These are phyloP conservation scores for Epicauta chinensis DNA, from an alignment of 1,140 invertebrate genomes.

Conservation along the genomic window DNA sequence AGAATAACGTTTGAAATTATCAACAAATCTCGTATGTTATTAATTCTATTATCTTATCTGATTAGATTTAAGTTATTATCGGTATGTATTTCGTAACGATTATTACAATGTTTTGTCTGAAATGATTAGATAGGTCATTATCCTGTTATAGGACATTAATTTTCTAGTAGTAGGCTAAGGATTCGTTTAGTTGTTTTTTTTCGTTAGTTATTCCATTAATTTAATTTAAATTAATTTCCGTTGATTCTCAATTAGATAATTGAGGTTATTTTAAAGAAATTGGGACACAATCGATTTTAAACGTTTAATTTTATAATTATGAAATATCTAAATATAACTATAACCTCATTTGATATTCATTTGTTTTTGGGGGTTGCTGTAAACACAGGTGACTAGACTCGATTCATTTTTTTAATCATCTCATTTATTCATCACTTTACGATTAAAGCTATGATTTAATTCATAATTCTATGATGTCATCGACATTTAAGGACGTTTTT, in stretches of 20 bases:
- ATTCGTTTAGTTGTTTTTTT: neutral
- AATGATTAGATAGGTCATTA: neutral
- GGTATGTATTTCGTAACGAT: too few relatives aligned
- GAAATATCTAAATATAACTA: slow-evolving; percentile 13
- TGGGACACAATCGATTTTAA: slow-evolving; percentile 1
- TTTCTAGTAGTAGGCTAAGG: neutral
- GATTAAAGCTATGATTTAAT: too few relatives aligned
- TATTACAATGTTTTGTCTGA: too few relatives aligned
- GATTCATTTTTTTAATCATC: neutral
- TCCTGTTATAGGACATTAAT: slow-evolving; percentile 11
- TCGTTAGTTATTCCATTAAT: slow-evolving; percentile 1
- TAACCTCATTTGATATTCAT: slow-evolving; percentile 10
- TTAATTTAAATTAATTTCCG: slow-evolving; percentile 6
- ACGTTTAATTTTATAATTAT: neutral
- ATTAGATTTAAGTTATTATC: too few relatives aligned
- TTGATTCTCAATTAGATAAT: slow-evolving; percentile 2
- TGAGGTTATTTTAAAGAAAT: neutral
- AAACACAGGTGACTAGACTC: neutral
- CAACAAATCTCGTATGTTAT: slow-evolving; percentile 13
- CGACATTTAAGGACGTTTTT: neutral
- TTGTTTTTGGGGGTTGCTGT: neutral
- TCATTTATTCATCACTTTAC: neutral
- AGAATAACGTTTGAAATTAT: slow-evolving; percentile 13
- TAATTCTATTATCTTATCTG: neutral
- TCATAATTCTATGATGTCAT: slow-evolving; percentile 2